Evolutionary conservation across 2,888 invertebrate genomes (phyloP).

Genomic region (Drosophila macrothrix): DNA sequence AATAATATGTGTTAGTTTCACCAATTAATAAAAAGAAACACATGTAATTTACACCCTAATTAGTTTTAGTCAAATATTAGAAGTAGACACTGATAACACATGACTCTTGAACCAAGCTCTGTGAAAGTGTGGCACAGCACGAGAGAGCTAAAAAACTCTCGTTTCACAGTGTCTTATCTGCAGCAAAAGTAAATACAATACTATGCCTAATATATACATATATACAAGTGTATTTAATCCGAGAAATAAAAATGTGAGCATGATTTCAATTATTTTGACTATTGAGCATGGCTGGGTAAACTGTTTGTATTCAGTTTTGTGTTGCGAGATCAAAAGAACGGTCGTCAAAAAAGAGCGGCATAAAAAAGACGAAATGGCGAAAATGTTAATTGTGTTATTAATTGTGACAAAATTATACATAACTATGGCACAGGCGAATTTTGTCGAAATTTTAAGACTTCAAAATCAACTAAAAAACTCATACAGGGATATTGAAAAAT

Average conservation of each 20-base stretch:
- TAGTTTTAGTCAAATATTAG: constrained; percentile 45
- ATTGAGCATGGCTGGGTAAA: neutral
- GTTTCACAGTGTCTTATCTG: constrained; percentile 35
- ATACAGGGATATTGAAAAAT: constrained; percentile 38
- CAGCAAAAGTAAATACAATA: constrained; percentile 8
- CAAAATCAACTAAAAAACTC: constrained; percentile 39
- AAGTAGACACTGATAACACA: constrained; percentile 41
- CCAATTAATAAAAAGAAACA: constrained; percentile 28
- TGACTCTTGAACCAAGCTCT: constrained; percentile 32
- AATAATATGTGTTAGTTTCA: neutral
- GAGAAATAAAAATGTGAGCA: constrained; percentile 12
- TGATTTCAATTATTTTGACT: constrained; percentile 14
- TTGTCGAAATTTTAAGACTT: constrained; percentile 37
- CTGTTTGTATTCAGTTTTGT: constrained; percentile 32
- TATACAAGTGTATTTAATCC: constrained; percentile 7
- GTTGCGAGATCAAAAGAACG: constrained; percentile 35
- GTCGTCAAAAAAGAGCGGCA: constrained; percentile 26
- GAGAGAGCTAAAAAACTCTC: constrained; percentile 11
- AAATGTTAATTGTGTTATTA: constrained; percentile 9
- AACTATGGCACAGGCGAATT: constrained; percentile 5
- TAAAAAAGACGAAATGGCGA: constrained; percentile 24
- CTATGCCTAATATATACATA: constrained; percentile 6
- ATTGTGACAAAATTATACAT: constrained; percentile 5
- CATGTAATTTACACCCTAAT: constrained; percentile 52
- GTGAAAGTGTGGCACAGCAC: constrained; percentile 41